These are phyloP conservation scores for Rhagonycha fulva DNA, from an alignment of 2,888 invertebrate genomes.

Conservation along the genomic window DNA sequence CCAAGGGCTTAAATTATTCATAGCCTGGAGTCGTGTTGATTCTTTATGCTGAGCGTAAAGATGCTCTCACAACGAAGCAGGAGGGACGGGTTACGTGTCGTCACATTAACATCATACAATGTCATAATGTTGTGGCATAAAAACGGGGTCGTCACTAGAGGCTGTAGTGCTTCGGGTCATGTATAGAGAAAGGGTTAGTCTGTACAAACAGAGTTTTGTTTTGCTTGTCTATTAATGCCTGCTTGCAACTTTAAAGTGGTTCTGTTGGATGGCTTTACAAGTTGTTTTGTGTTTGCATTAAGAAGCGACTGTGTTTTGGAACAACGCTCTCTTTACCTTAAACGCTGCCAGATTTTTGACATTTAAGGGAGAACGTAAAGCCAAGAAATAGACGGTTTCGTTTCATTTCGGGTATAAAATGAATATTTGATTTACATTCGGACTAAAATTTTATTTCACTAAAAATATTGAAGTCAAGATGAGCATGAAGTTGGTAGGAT, in stretches of 20 bases:
- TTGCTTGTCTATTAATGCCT: slow-evolving; percentile 33
- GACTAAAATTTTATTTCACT: slow-evolving; percentile 40
- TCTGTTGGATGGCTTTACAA: slow-evolving; percentile 26
- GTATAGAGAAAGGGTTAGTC: slow-evolving; percentile 29
- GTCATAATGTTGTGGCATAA: neutral
- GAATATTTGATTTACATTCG: slow-evolving; percentile 43
- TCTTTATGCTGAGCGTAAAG: slow-evolving; percentile 24
- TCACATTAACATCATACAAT: slow-evolving; percentile 8
- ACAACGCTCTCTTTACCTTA: slow-evolving; percentile 6
- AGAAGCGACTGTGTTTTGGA: slow-evolving; percentile 21
- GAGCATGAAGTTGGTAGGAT: slow-evolving; percentile 36
- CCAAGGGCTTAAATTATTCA: slow-evolving; percentile 26
- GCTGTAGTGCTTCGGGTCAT: slow-evolving; percentile 19
- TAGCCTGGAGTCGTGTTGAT: slow-evolving; percentile 20
- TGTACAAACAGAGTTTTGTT: slow-evolving; percentile 32
- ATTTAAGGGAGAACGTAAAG: neutral
- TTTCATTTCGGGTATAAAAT: slow-evolving; percentile 25
- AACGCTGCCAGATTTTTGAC: neutral
- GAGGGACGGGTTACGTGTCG: neutral
- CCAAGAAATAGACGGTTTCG: slow-evolving; percentile 4
- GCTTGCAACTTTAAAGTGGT: slow-evolving; percentile 32
- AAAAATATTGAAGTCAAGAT: slow-evolving; percentile 45
- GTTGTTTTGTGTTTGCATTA: slow-evolving; percentile 27
- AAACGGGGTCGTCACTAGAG: slow-evolving; percentile 7
- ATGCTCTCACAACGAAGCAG: slow-evolving; percentile 2